Evolutionary conservation across 2,113 vertebrate genomes (phyloP).

Genomic region (Pituophis catenifer): DNA sequence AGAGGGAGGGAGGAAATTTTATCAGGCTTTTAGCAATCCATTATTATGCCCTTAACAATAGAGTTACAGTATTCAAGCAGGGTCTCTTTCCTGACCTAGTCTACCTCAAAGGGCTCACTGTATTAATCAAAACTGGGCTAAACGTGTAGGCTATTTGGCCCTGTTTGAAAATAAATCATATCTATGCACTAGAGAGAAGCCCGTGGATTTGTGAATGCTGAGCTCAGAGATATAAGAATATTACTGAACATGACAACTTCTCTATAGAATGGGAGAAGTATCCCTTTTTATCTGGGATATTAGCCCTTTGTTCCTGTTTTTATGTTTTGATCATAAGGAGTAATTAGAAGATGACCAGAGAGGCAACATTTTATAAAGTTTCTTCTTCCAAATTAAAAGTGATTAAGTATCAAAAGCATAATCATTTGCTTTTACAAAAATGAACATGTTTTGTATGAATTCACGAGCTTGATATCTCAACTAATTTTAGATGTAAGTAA

Average conservation of each 20-base stretch:
- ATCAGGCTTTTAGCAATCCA: not conserved
- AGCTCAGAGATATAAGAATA: not conserved
- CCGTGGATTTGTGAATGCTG: conserved; percentile 46
- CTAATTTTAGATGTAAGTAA: not conserved
- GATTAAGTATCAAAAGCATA: not conserved
- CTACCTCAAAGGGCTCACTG: not conserved
- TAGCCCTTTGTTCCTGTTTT: not conserved
- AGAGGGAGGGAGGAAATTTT: not conserved
- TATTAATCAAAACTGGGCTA: conserved; percentile 65
- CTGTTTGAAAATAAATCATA: conserved; percentile 49
- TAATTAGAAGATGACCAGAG: not conserved
- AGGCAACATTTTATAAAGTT: not conserved
- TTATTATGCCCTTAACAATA: not conserved
- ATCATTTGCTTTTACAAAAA: not conserved
- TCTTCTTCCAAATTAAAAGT: not conserved
- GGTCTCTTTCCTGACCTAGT: not conserved
- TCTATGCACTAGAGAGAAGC: conserved; percentile 6
- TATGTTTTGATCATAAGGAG: not conserved
- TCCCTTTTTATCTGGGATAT: not conserved
- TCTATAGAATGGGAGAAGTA: not conserved
- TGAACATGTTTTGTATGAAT: not conserved
- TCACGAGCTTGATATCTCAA: not conserved
- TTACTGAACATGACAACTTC: not conserved
- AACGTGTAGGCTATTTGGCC: conserved; percentile 41
- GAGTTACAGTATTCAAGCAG: not conserved